Base-by-base conservation (phyloP, 1,140 invertebrate species). In the Drosophila burlai region DNA sequence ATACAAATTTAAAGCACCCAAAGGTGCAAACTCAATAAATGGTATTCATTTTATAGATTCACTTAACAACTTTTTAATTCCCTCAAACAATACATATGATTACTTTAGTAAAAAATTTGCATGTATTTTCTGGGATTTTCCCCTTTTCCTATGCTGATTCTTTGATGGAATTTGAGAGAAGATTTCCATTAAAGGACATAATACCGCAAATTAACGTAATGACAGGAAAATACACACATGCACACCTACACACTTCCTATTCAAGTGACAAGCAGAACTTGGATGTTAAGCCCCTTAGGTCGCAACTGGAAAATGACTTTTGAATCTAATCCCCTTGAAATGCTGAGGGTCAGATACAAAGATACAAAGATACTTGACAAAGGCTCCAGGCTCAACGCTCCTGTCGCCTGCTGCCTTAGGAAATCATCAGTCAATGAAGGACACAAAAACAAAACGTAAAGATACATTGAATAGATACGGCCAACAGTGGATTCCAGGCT, bases 281-380 rank as follows among this genome's bases (percentile, higher is more conserved):
- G 50, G 43, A 64, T 57, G 46, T 54, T 90, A 90, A 90, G 85
- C 64, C 50, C 85, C 74, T 89, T 90, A 89, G 84, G 66, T 79
- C 60, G 78, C 75, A 79, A 69, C 78, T 89, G 69, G 74, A 59
- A 84, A 90, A 81, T 84, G 85, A 85, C 78, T 89, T 81, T 89
- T 55, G 81, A 81, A 90, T 79, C 69, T 81, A 79, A 89, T 73
- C 81, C 68, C 77, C 55, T 90, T 84, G 54, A 58, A 55, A 65
- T 24, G 42, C 45, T 61, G 50, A 34, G 36, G 21, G 49, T 31
- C 63, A 68, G 31, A 52, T 43, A 38, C 24, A 69, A 4, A 6
- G 43, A 13, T 46, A 49, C 46, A 49, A 16, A 46, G 45, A 40
- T 40, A 24, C 16, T 42, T 47, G 15, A n/a, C 31, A 52, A 42